Percentiles rank a stretch among this genome's conserved stretches.
Conservation (phyloP, 2,113 vertebrate species). For the Aphyosemion australe region DNA sequence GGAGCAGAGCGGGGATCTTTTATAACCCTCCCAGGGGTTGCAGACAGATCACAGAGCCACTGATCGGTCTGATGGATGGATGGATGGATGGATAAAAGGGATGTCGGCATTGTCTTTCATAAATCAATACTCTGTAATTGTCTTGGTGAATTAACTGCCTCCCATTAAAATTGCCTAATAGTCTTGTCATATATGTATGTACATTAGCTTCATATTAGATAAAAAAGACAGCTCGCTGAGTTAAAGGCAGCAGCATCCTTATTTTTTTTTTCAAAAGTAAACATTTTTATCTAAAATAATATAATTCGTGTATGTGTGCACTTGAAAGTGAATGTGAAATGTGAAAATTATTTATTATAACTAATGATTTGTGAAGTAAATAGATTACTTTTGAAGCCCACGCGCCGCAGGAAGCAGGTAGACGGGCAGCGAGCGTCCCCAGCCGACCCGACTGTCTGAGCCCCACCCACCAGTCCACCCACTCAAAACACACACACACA, state of each 20-base stretch:
- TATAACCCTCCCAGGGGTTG: conserved; percentile 52
- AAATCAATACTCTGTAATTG: neutral
- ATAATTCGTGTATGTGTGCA: neutral
- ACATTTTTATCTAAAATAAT: neutral
- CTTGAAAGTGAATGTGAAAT: neutral
- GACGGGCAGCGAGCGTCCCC: conserved; percentile 64
- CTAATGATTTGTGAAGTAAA: conserved; percentile 11
- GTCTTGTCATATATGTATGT: neutral
- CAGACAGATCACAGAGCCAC: conserved; percentile 74
- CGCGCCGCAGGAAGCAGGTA: conserved; percentile 30
- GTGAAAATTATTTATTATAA: neutral
- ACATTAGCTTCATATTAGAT: too few species aligned
- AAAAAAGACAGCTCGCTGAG: too few species aligned
- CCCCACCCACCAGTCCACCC: conserved; percentile 62
- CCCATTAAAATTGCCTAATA: neutral
- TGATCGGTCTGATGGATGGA: conserved; percentile 56
- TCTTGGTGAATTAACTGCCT: neutral
- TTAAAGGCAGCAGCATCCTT: too few species aligned
- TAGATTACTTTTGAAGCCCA: conserved; percentile 25
- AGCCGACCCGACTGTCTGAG: conserved; percentile 67
- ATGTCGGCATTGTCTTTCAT: neutral
- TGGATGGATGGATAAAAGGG: conserved; percentile 3
- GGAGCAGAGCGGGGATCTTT: conserved; percentile 19
- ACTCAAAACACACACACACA: conserved; percentile 37
- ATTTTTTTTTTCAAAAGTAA: neutral